Evolutionary conservation across 2,888 invertebrate genomes (phyloP), one percentile per base, ranked within the genome.

Genomic region (Vanessa cardui): DNA sequence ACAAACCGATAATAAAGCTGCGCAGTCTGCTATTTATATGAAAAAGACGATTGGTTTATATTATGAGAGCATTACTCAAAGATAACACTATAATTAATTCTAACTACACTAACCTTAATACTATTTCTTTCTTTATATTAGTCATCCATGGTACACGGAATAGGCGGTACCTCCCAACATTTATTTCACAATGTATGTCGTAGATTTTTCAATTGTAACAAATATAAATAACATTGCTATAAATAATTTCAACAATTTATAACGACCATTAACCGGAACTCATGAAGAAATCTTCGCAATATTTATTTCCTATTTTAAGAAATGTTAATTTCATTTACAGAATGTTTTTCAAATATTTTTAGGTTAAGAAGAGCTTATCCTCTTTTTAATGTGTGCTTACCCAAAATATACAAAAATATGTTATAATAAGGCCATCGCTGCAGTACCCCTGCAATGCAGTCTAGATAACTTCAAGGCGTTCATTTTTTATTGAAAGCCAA

Each of bases 381-480:
- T 52, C 26, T 15, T 16, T 16, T 54, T 54, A 31, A 54, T 31
- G 15, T 54, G 26, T 26, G 31, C 52, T 54, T 31, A 39, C 9
- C 56, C 56, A 56, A 56, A 56, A 56, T 56, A 39, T 39, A 39
- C 56, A 26, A 18, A 56, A 56, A 56, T 33, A 56, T 56, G 56
- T 9, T 56, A 33, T 56, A 66, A 66, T 64, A 70, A 70, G 62
- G 64, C 67, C 67, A 70, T 64, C 47, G 64, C 67, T 67, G 67
- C 67, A 70, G 47, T 67, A 67, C 54, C 56, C 64, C 69, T 66
- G 71, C 71, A 71, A 60, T 71, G 71, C 71, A 71, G 69, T 68
- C 63, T 64, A 52, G 64, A 69, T 68, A 65, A 59, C 66, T 64
- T 58, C 33, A 67, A 66, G 66, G 56, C 65, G 52, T 58, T 61